Evolutionary conservation across 2,113 vertebrate genomes (phyloP), one percentile per base, ranked within the genome.

Genomic region (Dasyornis broadbenti): DNA sequence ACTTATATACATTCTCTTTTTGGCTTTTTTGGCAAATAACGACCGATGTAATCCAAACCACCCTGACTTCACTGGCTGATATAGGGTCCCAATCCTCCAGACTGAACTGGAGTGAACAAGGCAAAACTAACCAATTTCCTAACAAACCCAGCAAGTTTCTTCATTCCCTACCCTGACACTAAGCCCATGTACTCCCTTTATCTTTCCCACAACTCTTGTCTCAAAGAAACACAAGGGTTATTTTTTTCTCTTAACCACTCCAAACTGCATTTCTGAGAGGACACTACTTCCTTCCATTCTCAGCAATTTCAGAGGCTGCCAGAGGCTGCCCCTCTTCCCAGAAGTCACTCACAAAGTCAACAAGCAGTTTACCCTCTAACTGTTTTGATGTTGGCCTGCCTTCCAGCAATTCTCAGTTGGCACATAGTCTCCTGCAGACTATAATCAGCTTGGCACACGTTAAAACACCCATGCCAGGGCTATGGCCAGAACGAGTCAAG

Each of bases 361-460:
- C 93, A 96, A 96, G 89, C 91, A 95, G 89, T 94, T 96, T 97
- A 95, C 91, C 93, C 82, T 89, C 93, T 87, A 95, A 95, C 91
- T 85, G 91, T 96, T 96, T 92, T 95, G 95, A 94, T 95, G 86
- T 94, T 94, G 95, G 94, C 94, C 83, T 94, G 91, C 92, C 92
- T 95, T 94, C 91, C 94, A 95, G 96, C 94, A 96, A 95, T 94
- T 95, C 94, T 96, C 96, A 84, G 84, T 78, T 97, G 96, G 91
- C 95, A 95, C 92, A 92, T 82, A 81, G 81, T 95, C 78, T 95
- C 95, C 95, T 96, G 95, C 94, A 95, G 94, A 96, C 96, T 95
- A 95, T 95, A 96, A 96, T 96, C 95, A 95, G 89, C 94, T 96
- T 96, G 94, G 95, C 96, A 94, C 95, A 96, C 49, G 76, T 96